Percentiles rank a stretch among this genome's conserved stretches.
phyloP scores from a whole-genome alignment of 2,888 invertebrate species.

The Pocota personata region DNA sequence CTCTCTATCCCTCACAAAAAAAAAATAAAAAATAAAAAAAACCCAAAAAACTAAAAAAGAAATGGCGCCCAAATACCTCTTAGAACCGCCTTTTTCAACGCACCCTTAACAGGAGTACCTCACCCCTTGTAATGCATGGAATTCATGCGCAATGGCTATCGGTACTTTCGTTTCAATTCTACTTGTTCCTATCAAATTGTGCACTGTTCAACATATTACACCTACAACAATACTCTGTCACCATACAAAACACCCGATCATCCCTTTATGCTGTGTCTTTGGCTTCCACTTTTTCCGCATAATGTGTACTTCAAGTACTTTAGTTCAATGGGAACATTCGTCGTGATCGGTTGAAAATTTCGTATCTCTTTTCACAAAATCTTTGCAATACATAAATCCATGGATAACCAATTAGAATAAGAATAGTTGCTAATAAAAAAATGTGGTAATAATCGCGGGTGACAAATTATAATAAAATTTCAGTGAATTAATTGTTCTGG shows the following conservation, averaged over 20 bases:
- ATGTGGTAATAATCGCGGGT: not conserved
- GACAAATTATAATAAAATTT: not conserved
- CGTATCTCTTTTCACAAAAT: not conserved
- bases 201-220: slow-evolving; percentile 40
- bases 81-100: slow-evolving; percentile 60
- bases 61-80: slow-evolving; percentile 63
- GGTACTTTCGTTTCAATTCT: slow-evolving; percentile 40
- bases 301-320: slow-evolving; percentile 9
- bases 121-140: slow-evolving; percentile 19
- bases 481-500: slow-evolving; percentile 7
- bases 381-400: not conserved
- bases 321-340: slow-evolving; percentile 62
- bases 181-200: slow-evolving; percentile 33
- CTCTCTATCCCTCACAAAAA: not conserved
- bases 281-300: not conserved
- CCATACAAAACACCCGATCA: slow-evolving; percentile 35
- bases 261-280: slow-evolving; percentile 39
- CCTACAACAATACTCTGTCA: slow-evolving; percentile 40
- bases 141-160: slow-evolving; percentile 42
- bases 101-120: slow-evolving; percentile 47
- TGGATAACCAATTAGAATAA: not conserved
- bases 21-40: slow-evolving; percentile 4
- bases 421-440: not conserved
- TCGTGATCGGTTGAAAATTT: slow-evolving; percentile 57
- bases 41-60: slow-evolving; percentile 24